Percentiles rank a stretch among this genome's conserved stretches.
These are phyloP conservation scores for Pantherophis guttatus DNA, from an alignment of 2,113 vertebrate species.

Conservation along the genomic window DNA sequence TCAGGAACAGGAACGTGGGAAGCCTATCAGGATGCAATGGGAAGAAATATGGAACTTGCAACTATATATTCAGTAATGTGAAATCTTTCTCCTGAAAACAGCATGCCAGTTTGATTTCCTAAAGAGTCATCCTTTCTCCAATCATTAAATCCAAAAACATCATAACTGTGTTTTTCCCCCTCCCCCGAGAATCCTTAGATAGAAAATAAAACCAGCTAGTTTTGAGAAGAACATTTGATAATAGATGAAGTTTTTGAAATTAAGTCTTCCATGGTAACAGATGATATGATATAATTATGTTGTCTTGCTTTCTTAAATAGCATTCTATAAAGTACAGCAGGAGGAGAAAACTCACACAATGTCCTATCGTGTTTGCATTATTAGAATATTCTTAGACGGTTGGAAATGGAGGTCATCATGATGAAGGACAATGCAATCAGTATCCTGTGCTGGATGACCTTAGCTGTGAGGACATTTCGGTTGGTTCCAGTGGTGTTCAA, in stretches of 20 bases:
- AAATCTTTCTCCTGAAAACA: conserved; percentile 1
- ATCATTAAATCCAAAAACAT: background rate
- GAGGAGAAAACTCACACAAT: background rate
- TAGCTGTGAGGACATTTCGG: background rate
- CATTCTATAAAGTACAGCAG: background rate
- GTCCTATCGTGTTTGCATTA: background rate
- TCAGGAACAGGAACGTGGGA: conserved; percentile 58
- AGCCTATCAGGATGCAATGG: background rate
- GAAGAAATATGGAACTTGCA: conserved; percentile 15
- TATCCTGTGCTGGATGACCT: too few species aligned
- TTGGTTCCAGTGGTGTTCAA: background rate
- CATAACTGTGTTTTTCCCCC: background rate
- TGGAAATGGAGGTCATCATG: background rate
- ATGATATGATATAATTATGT: background rate
- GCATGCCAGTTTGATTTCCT: background rate
- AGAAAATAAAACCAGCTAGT: background rate
- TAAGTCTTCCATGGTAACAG: background rate
- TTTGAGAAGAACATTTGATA: background rate
- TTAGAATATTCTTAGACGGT: background rate
- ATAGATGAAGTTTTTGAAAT: background rate
- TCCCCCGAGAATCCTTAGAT: background rate
- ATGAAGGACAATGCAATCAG: background rate
- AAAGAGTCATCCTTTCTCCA: conserved; percentile 2
- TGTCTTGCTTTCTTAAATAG: background rate
- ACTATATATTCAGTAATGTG: background rate